Base-by-base conservation (phyloP, 2,888 invertebrate species). In the Aleiodes testaceus region DNA sequence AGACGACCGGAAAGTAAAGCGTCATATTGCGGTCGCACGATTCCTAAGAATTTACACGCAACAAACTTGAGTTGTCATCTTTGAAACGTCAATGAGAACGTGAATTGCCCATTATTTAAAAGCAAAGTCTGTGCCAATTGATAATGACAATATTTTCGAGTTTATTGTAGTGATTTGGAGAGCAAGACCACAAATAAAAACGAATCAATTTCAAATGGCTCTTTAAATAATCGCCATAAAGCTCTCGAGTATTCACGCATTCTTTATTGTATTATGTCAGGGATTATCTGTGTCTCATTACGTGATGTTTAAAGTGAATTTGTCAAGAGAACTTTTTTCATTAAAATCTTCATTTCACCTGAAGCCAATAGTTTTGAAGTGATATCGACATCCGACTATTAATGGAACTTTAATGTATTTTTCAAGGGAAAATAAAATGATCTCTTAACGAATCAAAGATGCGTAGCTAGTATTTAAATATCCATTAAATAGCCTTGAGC, bases 11-110 rank as follows among this genome's bases (percentile, higher is more conserved):
- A 66, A 70, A 66, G 59, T 59, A 66, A 66, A 69, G 64, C 55
- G 69, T 42, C 26, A 59, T 66, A 70, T 66, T 70, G 70, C 70
- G 55, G 70, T 66, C 70, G 59, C 65, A 55, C 55, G 42, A 22
- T 64, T 47, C 47, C 22, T 14, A 55, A 47, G 65, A 66, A 66
- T 70, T 66, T 45, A 55, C 66, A 70, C 70, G 64, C 70, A 65
- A 65, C 30, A 70, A 20, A 49, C 44, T 69, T 18, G 55, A 14
- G 26, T 36, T 36, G 36, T 53, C 42, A 36, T 52, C 36, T 20
- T 11, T 6, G 18, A 42, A 44, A 20, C 18, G 44, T 64, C 44
- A 12, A 44, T 20, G 22, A 44, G 36, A 36, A 36, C 36, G 36
- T 36, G 9, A 36, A 36, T 36, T 36, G 9, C 9, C 9, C 11